These are phyloP conservation scores for Cephalopterus ornatus DNA, from an alignment of 2,113 vertebrate species.

Conservation along the genomic window DNA sequence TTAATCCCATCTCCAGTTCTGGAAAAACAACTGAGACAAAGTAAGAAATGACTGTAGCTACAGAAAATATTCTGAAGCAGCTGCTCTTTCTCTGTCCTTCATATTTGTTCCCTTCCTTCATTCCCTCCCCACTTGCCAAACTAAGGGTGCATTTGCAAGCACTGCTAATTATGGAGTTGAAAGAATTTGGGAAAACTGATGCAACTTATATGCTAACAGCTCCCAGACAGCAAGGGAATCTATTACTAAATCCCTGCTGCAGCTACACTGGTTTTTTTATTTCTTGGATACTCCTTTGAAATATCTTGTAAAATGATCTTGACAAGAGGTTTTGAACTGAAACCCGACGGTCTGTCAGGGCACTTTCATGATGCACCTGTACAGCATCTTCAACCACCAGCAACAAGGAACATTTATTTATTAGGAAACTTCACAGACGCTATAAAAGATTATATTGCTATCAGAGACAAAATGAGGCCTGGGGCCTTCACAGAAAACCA, in stretches of 20 bases:
- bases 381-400: slow-evolving; percentile 55
- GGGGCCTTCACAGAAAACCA: slow-evolving; percentile 45
- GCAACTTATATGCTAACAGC: neutral
- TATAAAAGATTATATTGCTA: slow-evolving; percentile 66
- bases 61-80: neutral
- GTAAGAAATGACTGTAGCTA: neutral
- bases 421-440: slow-evolving; percentile 63
- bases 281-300: slow-evolving; percentile 45
- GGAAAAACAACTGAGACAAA: neutral
- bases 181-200: slow-evolving; percentile 28
- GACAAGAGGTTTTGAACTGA: slow-evolving; percentile 48
- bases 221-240: slow-evolving; percentile 10
- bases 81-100: neutral
- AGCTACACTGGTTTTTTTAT: neutral
- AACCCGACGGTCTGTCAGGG: slow-evolving; percentile 14
- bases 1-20: neutral
- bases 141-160: neutral
- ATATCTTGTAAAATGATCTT: slow-evolving; percentile 57
- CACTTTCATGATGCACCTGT: slow-evolving; percentile 68
- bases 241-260: neutral
- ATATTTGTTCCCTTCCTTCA: neutral
- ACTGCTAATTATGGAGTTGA: neutral
- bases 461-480: slow-evolving; percentile 46
- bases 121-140: neutral
- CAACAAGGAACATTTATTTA: slow-evolving; percentile 54